Percentiles rank a stretch among this genome's conserved stretches.
phyloP scores from a whole-genome alignment of 2,797 vertebrate genomes.

The Sebastes reedi region DNA sequence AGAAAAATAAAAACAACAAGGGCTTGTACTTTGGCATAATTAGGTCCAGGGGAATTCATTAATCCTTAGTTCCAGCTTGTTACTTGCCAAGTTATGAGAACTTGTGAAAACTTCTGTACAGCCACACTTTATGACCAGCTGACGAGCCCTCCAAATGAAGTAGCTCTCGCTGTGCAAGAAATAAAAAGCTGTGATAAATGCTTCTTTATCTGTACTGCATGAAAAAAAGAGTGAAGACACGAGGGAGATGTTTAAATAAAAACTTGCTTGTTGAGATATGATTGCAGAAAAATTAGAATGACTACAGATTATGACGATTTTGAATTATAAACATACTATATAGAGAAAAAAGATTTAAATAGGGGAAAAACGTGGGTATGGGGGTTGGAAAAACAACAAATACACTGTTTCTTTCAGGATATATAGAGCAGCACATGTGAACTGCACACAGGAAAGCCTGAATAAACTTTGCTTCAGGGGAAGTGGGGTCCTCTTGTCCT shows the following conservation, averaged over 20 bases:
- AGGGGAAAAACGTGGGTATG: neutral
- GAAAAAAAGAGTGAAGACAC: neutral
- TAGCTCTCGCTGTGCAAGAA: constrained; percentile 1
- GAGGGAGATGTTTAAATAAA: neutral
- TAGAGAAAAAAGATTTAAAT: neutral
- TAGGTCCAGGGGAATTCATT: constrained; percentile 71
- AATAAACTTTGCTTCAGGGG: constrained; percentile 73
- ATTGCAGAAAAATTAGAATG: neutral
- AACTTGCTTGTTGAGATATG: constrained; percentile 3
- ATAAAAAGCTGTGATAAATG: constrained; percentile 4
- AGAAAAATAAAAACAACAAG: constrained; percentile 59
- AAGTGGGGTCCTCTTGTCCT: constrained; percentile 58
- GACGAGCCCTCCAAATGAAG: constrained; percentile 26
- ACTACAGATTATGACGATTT: constrained; percentile 33
- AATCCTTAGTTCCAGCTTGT: constrained; percentile 63
- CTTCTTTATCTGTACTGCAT: neutral
- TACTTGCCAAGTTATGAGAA: constrained; percentile 51
- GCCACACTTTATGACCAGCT: constrained; percentile 25
- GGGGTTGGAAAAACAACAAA: constrained; percentile 18
- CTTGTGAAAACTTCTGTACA: constrained; percentile 40
- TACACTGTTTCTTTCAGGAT: constrained; percentile 33
- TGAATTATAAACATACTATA: constrained; percentile 23
- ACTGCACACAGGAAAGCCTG: constrained; percentile 77
- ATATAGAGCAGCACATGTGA: constrained; percentile 47
- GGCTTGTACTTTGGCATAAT: constrained; percentile 61